Conservation (phyloP, 2,797 vertebrate species). For the Caiman crocodilus region DNA sequence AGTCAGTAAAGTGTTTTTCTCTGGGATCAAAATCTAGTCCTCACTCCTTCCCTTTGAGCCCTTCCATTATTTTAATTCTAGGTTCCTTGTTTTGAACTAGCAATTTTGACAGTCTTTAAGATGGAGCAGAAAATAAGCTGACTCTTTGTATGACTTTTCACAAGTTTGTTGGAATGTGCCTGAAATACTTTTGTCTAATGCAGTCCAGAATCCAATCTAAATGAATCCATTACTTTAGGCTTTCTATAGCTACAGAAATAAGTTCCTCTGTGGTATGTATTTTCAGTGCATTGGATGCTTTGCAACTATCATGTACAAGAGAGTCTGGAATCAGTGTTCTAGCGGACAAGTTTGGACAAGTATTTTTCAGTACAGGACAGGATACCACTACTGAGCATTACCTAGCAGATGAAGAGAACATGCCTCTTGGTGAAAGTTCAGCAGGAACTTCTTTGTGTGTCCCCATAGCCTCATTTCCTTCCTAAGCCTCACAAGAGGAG, state of each 20-base stretch:
- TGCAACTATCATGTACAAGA: no score
- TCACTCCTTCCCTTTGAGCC: background rate
- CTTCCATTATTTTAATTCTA: background rate
- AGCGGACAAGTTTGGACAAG: no score
- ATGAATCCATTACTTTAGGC: conserved; percentile 34
- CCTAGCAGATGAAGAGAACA: no score
- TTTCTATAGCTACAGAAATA: background rate
- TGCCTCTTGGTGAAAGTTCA: no score
- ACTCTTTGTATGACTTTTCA: conserved; percentile 11
- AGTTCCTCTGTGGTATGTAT: no score
- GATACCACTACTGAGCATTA: no score
- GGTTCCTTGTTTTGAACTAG: conserved; percentile 5
- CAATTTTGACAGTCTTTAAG: background rate
- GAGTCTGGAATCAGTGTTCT: no score
- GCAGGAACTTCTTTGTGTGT: no score
- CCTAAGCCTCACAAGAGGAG: background rate
- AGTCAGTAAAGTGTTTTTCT: background rate
- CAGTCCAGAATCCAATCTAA: conserved; percentile 43
- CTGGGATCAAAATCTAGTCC: background rate
- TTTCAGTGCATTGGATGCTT: no score
- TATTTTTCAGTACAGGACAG: no score
- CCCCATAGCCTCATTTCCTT: background rate
- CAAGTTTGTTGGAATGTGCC: background rate
- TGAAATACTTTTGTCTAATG: conserved; percentile 24
- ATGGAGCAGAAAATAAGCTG: background rate